Percentiles rank a stretch among this genome's conserved stretches.
These are phyloP conservation scores for Dysidea cf. avara DNA, from an alignment of 37 sponge, comb jelly and placozoan species.

Conservation along the genomic window DNA sequence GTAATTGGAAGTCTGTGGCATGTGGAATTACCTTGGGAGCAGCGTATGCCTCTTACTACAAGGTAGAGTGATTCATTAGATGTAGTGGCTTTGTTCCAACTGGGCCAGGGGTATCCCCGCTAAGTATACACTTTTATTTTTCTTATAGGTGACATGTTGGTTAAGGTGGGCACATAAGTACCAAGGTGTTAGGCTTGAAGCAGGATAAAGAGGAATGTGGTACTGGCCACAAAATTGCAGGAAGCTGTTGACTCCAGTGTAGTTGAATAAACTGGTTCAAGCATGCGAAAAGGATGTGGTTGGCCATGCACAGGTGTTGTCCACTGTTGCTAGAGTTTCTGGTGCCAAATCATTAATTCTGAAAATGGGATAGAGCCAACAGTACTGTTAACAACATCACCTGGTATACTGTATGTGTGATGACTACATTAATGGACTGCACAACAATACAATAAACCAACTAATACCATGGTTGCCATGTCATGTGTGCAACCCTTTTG, in stretches of 20 bases:
- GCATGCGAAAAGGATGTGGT: not conserved
- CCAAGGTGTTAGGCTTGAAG: not conserved
- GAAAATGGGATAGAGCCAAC: constrained; percentile 18
- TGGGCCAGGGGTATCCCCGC: not conserved
- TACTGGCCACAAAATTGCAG: constrained; percentile 1
- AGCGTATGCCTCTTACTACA: not conserved
- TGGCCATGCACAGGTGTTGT: not conserved
- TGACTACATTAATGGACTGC: not conserved
- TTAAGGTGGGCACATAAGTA: constrained; percentile 9
- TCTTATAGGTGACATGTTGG: too few species aligned
- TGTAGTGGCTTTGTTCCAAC: not conserved
- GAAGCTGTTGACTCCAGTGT: constrained; percentile 17
- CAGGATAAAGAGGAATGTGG: constrained; percentile 9
- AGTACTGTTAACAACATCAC: constrained; percentile 2
- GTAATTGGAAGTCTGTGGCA: not conserved
- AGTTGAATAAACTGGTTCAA: not conserved
- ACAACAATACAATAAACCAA: constrained; percentile 4
- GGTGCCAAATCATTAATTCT: constrained; percentile 6
- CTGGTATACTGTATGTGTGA: constrained; percentile 9
- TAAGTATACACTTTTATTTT: too few species aligned
- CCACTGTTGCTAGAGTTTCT: not conserved
- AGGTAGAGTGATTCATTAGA: not conserved
- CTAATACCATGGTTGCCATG: constrained; percentile 15
- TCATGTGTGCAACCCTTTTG: not conserved
- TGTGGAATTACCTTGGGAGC: too few species aligned